These are phyloP conservation scores for Gopherus evgoodei DNA, from an alignment of 2,113 vertebrate genomes.

Conservation along the genomic window DNA sequence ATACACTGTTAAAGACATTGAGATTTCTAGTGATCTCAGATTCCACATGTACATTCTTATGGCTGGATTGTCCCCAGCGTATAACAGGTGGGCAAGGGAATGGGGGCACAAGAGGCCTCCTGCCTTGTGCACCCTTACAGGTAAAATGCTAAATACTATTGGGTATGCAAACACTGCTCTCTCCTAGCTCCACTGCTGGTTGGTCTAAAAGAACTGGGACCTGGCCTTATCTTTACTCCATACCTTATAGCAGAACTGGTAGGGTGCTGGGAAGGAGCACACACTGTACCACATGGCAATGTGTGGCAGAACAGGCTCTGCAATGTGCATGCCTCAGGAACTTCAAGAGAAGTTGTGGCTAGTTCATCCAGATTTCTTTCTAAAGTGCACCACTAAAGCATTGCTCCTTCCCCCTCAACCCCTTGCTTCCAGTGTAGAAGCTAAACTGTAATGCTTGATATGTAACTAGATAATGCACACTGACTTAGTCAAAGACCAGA, in stretches of 20 bases:
- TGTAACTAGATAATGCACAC: background rate
- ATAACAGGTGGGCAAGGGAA: background rate
- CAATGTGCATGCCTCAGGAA: background rate
- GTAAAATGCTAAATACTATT: background rate
- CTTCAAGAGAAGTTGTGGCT: background rate
- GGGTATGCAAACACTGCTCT: background rate
- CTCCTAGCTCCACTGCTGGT: background rate
- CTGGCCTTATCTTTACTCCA: background rate
- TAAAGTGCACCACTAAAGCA: background rate
- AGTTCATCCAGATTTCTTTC: background rate
- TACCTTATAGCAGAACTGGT: background rate
- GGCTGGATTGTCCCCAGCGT: background rate
- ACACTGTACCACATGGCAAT: background rate
- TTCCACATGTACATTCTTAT: background rate
- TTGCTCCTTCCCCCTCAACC: background rate
- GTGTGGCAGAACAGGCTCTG: background rate
- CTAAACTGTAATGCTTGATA: background rate
- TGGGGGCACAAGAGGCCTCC: background rate
- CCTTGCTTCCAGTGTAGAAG: background rate
- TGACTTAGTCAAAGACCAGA: slow-evolving; percentile 44
- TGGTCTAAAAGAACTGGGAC: background rate
- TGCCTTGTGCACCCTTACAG: background rate
- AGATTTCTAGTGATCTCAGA: background rate
- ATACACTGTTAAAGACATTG: background rate
- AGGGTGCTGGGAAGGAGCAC: background rate